Percentiles rank a stretch among this genome's conserved stretches.
Evolutionary conservation across 2,888 invertebrate species (phyloP).

Genomic region (Hirtodrosophila alboralis): DNA sequence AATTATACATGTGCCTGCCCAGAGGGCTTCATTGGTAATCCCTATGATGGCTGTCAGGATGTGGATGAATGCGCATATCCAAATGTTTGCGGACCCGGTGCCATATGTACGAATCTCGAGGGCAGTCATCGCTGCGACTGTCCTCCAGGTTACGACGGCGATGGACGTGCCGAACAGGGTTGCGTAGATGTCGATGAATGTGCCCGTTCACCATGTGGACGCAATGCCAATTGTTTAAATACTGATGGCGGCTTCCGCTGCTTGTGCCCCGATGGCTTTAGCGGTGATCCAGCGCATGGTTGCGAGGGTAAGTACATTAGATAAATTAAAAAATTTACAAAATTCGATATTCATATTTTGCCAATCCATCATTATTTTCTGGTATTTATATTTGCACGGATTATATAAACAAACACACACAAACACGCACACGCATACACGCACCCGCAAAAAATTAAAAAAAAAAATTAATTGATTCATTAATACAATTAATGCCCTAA

Average conservation of each 20-base stretch:
- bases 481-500: slow-evolving; percentile 68
- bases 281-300: slow-evolving; percentile 90
- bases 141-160: slow-evolving; percentile 92
- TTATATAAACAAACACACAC: slow-evolving; percentile 41
- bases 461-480: slow-evolving; percentile 50
- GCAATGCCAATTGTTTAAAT: slow-evolving; percentile 91
- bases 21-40: slow-evolving; percentile 93
- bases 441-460: slow-evolving; percentile 55
- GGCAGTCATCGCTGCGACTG: slow-evolving; percentile 94
- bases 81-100: slow-evolving; percentile 90
- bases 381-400: slow-evolving; percentile 41
- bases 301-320: slow-evolving; percentile 85
- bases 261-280: slow-evolving; percentile 92
- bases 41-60: slow-evolving; percentile 91
- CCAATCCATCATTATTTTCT: slow-evolving; percentile 10
- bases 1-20: slow-evolving; percentile 94
- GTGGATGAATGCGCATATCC: slow-evolving; percentile 91
- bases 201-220: slow-evolving; percentile 90
- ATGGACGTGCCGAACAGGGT: slow-evolving; percentile 88
- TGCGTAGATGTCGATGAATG: slow-evolving; percentile 92
- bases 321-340: background rate
- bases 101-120: slow-evolving; percentile 91
- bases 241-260: slow-evolving; percentile 91
- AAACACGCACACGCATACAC: slow-evolving; percentile 32
- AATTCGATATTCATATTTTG: slow-evolving; percentile 39